Conservation (phyloP, 2,888 invertebrate genomes). For the Crossocerus cetratus region DNA sequence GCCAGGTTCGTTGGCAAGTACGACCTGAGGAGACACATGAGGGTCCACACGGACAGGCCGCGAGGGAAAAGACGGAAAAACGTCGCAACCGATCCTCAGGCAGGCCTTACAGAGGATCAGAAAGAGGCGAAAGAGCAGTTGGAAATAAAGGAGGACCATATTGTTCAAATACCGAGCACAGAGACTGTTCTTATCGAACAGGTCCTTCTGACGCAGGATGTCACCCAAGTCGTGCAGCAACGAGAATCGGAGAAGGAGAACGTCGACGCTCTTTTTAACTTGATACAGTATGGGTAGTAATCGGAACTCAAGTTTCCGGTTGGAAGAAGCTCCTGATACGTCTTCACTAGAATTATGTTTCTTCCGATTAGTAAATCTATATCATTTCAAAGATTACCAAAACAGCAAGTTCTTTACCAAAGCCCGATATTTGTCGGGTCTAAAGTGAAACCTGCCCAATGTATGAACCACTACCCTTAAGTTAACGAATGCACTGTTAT, state of each 20-base stretch:
- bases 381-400: too few relatives aligned
- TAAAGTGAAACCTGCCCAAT: too few relatives aligned
- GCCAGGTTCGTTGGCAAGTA: slow-evolving; percentile 73
- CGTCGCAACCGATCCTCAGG: slow-evolving; percentile 9
- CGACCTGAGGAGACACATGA: slow-evolving; percentile 72
- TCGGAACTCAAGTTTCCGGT: neutral
- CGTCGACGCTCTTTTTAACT: slow-evolving; percentile 69
- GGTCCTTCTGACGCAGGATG: slow-evolving; percentile 65
- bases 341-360: too few relatives aligned
- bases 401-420: too few relatives aligned
- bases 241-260: slow-evolving; percentile 73
- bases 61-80: slow-evolving; percentile 52
- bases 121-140: slow-evolving; percentile 26
- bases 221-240: slow-evolving; percentile 60
- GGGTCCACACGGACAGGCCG: slow-evolving; percentile 67
- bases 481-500: too few relatives aligned
- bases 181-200: slow-evolving; percentile 68
- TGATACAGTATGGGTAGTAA: slow-evolving; percentile 67
- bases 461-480: too few relatives aligned
- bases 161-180: slow-evolving; percentile 43
- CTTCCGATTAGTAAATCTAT: too few relatives aligned
- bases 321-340: neutral
- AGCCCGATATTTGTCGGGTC: too few relatives aligned
- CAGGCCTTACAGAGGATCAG: neutral
- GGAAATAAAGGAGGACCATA: slow-evolving; percentile 27